These are phyloP conservation scores for Pimephales promelas DNA, from an alignment of 2,113 vertebrate species.

Conservation along the genomic window DNA sequence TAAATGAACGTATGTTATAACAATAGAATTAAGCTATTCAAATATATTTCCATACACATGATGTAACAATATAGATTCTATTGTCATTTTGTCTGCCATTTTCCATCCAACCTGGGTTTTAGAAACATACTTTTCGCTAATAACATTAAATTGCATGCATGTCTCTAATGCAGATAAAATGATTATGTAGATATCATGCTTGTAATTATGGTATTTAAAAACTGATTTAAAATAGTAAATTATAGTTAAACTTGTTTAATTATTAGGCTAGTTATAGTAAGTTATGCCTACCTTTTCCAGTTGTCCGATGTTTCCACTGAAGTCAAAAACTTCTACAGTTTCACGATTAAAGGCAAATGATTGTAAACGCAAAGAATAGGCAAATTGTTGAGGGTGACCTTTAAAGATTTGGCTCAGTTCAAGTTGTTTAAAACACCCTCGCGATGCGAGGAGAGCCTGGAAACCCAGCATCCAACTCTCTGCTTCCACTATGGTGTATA, in stretches of 20 bases:
- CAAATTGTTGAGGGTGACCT: conserved; percentile 22
- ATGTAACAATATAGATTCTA: background rate
- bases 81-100: background rate
- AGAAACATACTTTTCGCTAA: background rate
- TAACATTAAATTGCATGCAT: background rate
- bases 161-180: background rate
- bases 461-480: conserved; percentile 20
- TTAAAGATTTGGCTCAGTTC: conserved; percentile 26
- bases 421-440: conserved; percentile 41
- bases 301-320: conserved; percentile 27
- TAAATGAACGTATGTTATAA: background rate
- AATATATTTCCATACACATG: background rate
- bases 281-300: conserved; percentile 30
- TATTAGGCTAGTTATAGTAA: background rate
- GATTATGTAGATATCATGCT: background rate
- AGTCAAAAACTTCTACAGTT: conserved; percentile 8
- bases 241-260: background rate
- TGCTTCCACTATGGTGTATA: conserved; percentile 1
- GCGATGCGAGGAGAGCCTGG: conserved; percentile 16
- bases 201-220: background rate
- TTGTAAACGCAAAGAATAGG: background rate
- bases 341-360: background rate
- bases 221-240: background rate
- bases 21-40: background rate
- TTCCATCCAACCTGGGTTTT: background rate